Percentiles rank a stretch among this genome's conserved stretches.
Evolutionary conservation across 1,140 invertebrate species (phyloP).

Genomic region (Drosophila carrolli): DNA sequence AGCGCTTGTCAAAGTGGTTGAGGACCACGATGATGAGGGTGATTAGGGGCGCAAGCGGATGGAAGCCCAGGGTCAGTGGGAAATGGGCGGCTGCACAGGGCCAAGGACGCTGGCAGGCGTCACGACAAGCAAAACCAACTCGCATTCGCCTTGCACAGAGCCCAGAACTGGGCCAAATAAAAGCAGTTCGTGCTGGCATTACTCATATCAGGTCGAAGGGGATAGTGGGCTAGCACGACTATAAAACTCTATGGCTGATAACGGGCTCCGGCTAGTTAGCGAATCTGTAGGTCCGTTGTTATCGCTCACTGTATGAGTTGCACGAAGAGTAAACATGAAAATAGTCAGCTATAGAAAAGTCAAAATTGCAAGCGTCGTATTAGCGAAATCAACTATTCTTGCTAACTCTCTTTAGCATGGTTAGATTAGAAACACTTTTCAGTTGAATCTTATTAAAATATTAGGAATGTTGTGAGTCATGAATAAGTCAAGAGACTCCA

Average conservation of each 20-base stretch:
- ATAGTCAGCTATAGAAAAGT: not conserved
- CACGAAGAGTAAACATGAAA: not conserved
- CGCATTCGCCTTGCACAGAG: constrained; percentile 15
- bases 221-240: not conserved
- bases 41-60: constrained; percentile 34
- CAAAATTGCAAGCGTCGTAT: no score
- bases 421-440: not conserved
- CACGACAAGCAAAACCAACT: constrained; percentile 29
- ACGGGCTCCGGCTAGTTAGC: constrained; percentile 18
- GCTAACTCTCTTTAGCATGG: no score
- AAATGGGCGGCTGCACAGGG: constrained; percentile 20
- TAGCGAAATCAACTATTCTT: no score
- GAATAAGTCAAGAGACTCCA: not conserved
- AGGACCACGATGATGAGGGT: constrained; percentile 32
- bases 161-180: constrained; percentile 38
- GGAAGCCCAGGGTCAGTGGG: constrained; percentile 16
- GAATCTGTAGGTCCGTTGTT: constrained; percentile 53
- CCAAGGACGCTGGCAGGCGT: constrained; percentile 47
- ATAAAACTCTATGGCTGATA: constrained; percentile 47
- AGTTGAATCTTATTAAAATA: not conserved
- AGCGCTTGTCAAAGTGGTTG: constrained; percentile 33
- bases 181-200: constrained; percentile 26
- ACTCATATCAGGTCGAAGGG: constrained; percentile 20
- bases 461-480: not conserved
- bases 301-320: constrained; percentile 45